Base-by-base conservation (phyloP, 2,797 vertebrate species). In the Scleropages formosus region DNA sequence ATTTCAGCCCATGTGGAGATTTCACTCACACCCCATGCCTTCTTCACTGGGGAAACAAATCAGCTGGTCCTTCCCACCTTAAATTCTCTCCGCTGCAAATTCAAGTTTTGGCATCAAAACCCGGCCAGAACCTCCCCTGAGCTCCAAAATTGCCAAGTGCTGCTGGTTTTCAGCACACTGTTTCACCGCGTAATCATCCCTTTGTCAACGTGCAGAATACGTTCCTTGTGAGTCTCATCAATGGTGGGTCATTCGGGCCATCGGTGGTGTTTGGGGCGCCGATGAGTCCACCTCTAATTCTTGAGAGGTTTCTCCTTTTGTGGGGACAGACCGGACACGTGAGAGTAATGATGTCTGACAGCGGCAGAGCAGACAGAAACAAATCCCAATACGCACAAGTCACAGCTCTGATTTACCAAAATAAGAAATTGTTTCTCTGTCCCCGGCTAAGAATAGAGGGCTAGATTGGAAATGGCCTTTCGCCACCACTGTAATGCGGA, bases 391-490 rank as follows among this genome's bases (percentile, higher is more conserved):
- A 46, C 3, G 46, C 64, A 69, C 1, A 9, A 70, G 76, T 78
- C 62, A 24, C 39, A 44, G 80, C 68, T 69, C 39, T 81, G 7
- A 76, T 82, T 81, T 80, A 66, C 79, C 51, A 46, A 80, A 81
- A 71, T 56, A 39, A 82, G 66, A 84, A 85, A 79, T 75, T 46
- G 65, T 77, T 53, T 80, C 82, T 77, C 73, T 73, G 68, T 22
- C 73, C 56, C 77, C 18, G 68, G 8, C 75, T 53, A 6, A 84
- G 77, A 82, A 83, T 44, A 78, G 47, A 68, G 73, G 81, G 80
- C 53, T 84, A 82, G 83, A 74, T 73, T 76, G 15, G 26, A 82
- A 78, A 80, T 68, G 60, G 68, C 24, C n/a, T 84, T 84, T 82
- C 73, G 7, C 73, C 80, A 69, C 31, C 78, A 81, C 72, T 70